Conservation (phyloP, 2,888 invertebrate genomes). For the Teleiodes luculella region DNA sequence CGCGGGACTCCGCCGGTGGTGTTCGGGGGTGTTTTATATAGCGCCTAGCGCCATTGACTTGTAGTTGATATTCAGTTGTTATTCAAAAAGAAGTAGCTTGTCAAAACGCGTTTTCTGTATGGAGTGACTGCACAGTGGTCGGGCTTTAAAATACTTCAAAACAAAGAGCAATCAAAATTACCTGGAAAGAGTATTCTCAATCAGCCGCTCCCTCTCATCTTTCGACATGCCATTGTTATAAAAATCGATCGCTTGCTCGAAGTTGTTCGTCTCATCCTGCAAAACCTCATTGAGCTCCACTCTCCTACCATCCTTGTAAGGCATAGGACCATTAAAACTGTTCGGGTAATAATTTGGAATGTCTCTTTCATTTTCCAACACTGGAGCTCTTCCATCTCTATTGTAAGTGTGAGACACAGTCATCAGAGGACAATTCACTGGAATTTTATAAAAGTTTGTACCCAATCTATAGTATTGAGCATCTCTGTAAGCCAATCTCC, state of each 20-base stretch:
- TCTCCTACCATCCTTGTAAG: conserved; percentile 75
- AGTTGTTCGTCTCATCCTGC: conserved; percentile 87
- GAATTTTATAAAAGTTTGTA: conserved; percentile 90
- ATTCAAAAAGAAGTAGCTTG: too few species aligned
- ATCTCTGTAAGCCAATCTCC: conserved; percentile 89
- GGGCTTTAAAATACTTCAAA: too few species aligned
- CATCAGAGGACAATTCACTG: conserved; percentile 93
- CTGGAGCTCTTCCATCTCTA: conserved; percentile 87
- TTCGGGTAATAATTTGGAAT: conserved; percentile 96
- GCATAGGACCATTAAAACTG: conserved; percentile 89
- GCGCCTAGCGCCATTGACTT: too few species aligned
- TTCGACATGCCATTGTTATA: conserved; percentile 87
- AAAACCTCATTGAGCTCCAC: conserved; percentile 70
- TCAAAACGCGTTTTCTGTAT: too few species aligned
- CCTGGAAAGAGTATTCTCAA: conserved; percentile 84
- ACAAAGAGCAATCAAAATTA: background rate
- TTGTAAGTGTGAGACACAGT: conserved; percentile 80
- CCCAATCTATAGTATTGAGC: conserved; percentile 91
- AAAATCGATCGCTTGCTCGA: conserved; percentile 87
- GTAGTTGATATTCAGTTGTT: too few species aligned
- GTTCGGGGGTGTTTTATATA: too few species aligned
- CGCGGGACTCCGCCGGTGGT: too few species aligned
- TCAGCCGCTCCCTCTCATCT: conserved; percentile 83
- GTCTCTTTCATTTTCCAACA: conserved; percentile 86
- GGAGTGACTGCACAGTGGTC: too few species aligned